Evolutionary conservation across 2,797 vertebrate genomes (phyloP).

Genomic region (Lepidocolaptes lacrymiger): DNA sequence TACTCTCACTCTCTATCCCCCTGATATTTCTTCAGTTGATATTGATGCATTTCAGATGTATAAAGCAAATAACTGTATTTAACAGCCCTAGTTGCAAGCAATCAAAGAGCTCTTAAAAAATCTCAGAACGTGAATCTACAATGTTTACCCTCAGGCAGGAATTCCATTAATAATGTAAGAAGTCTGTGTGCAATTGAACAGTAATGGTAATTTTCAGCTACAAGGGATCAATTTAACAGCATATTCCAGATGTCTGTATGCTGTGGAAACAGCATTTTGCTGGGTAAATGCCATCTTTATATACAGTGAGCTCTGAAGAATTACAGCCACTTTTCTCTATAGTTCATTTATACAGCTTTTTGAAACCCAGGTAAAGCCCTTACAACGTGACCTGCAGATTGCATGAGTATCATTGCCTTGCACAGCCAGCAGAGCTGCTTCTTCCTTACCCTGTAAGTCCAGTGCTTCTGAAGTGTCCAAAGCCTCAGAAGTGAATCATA

Average conservation of each 20-base stretch:
- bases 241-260: neutral
- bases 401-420: accelerated
- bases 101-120: constrained; percentile 42
- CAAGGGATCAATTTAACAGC: constrained; percentile 1
- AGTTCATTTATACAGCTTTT: neutral
- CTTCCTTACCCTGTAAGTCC: neutral
- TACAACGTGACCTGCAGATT: neutral
- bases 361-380: neutral
- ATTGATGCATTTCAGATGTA: constrained; percentile 34
- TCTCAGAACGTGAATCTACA: constrained; percentile 30
- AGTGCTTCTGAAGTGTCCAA: neutral
- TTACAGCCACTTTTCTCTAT: neutral
- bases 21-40: neutral
- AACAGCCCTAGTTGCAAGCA: constrained; percentile 35
- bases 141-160: constrained; percentile 26
- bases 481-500: neutral
- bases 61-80: constrained; percentile 60
- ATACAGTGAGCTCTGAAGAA: constrained; percentile 14
- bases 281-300: constrained; percentile 3
- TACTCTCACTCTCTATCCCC: neutral
- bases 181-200: constrained; percentile 26
- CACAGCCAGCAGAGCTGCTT: neutral
- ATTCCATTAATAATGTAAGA: constrained; percentile 50
- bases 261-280: neutral
- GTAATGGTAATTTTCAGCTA: constrained; percentile 47